phyloP scores from a whole-genome alignment of 2,113 vertebrate genomes.

The Sylvietta virens region DNA sequence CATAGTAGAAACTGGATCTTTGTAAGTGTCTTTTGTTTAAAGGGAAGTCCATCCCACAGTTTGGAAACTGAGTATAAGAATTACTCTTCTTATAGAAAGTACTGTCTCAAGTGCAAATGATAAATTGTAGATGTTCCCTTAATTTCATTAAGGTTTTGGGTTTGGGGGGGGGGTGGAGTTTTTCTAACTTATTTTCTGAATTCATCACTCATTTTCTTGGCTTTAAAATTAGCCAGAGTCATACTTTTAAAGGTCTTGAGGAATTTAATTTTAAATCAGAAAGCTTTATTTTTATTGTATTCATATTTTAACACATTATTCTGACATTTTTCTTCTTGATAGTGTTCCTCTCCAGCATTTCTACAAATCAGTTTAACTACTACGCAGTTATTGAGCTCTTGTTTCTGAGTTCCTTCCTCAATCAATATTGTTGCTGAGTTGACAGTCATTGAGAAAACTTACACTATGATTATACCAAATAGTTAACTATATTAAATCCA shows the following conservation, averaged over 20 bases:
- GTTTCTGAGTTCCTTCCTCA: neutral
- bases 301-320: neutral
- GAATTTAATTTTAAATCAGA: neutral
- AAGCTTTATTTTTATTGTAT: neutral
- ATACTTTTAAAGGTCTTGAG: neutral
- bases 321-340: neutral
- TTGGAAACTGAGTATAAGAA: neutral
- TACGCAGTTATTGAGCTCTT: neutral
- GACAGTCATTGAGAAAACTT: neutral
- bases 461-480: neutral
- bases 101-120: neutral
- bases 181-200: neutral
- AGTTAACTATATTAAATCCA: neutral
- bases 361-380: neutral
- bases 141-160: neutral
- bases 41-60: neutral
- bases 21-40: neutral
- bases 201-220: neutral
- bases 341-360: neutral
- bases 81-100: neutral
- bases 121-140: neutral
- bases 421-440: neutral
- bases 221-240: neutral
- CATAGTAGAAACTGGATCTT: neutral
- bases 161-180: fast-evolving